Evolutionary conservation across 2,888 invertebrate species (phyloP).

Genomic region (Nomada goodeniana): DNA sequence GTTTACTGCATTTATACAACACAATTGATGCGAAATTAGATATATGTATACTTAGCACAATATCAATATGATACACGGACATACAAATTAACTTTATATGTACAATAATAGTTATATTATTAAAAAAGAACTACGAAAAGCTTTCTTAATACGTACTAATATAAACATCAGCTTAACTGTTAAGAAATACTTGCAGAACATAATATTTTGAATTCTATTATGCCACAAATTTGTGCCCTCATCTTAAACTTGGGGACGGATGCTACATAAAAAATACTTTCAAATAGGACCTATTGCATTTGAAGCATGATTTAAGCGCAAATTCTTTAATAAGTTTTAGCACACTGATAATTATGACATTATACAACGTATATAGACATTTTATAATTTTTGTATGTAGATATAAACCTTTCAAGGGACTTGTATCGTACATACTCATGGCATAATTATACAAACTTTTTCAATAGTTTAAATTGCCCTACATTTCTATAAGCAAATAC

Average conservation of each 20-base stretch:
- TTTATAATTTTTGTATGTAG: slow-evolving; percentile 22
- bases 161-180: slow-evolving; percentile 20
- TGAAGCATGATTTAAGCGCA: slow-evolving; percentile 16
- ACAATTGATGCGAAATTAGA: slow-evolving; percentile 20
- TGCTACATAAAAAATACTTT: slow-evolving; percentile 39
- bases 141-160: slow-evolving; percentile 18
- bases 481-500: slow-evolving; percentile 19
- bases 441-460: slow-evolving; percentile 16
- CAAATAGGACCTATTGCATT: slow-evolving; percentile 10
- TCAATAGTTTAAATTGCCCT: slow-evolving; percentile 11
- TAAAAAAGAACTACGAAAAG: slow-evolving; percentile 19
- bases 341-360: slow-evolving; percentile 22
- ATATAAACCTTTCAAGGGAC: slow-evolving; percentile 14
- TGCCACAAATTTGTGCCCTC: slow-evolving; percentile 37
- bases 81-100: slow-evolving; percentile 39
- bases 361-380: slow-evolving; percentile 16
- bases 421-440: slow-evolving; percentile 11
- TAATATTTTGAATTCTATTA: slow-evolving; percentile 23
- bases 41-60: slow-evolving; percentile 15
- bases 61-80: slow-evolving; percentile 35
- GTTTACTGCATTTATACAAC: slow-evolving; percentile 35
- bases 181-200: slow-evolving; percentile 17
- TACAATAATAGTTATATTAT: slow-evolving; percentile 27
- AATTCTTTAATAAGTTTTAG: slow-evolving; percentile 17
- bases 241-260: slow-evolving; percentile 47